Evolutionary conservation across 2,113 vertebrate species (phyloP).

Genomic region (Oncorhynchus tshawytscha): DNA sequence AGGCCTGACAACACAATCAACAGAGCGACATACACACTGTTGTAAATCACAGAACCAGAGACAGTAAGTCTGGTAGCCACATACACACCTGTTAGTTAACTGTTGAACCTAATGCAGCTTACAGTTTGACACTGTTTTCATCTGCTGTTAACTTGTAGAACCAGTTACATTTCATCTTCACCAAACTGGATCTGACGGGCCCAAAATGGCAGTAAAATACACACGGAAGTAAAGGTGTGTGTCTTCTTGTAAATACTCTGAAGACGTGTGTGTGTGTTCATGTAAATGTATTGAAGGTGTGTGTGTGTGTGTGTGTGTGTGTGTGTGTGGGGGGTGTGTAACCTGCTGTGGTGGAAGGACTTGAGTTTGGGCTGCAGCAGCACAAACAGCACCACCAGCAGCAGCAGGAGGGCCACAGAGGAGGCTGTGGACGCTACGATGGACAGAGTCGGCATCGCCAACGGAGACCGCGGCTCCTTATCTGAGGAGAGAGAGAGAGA

Average conservation of each 20-base stretch:
- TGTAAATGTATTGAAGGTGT: neutral
- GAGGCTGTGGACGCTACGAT: constrained; percentile 95
- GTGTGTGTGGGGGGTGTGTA: neutral
- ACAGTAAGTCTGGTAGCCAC: neutral
- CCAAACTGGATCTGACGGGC: neutral
- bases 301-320: neutral
- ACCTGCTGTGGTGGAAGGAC: constrained; percentile 97
- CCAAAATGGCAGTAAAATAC: too few species aligned
- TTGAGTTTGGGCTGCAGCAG: constrained; percentile 97
- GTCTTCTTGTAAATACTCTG: neutral
- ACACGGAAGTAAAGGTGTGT: too few species aligned
- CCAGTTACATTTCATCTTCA: constrained; percentile 3
- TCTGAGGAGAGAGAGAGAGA: constrained; percentile 64
- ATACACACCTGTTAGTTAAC: neutral
- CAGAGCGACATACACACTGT: constrained; percentile 20
- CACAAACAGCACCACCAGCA: constrained; percentile 95
- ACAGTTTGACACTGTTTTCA: constrained; percentile 32
- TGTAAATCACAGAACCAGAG: constrained; percentile 14
- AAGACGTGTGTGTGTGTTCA: neutral
- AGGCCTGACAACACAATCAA: constrained; percentile 32
- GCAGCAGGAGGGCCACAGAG: constrained; percentile 89
- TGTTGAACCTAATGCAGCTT: neutral
- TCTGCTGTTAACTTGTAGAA: constrained; percentile 30
- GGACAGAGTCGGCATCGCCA: constrained; percentile 88
- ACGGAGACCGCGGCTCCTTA: constrained; percentile 80